Evolutionary conservation across 2,797 vertebrate species (phyloP), one percentile per base, ranked within the genome.

Genomic region (Pangasius mekongensis): DNA sequence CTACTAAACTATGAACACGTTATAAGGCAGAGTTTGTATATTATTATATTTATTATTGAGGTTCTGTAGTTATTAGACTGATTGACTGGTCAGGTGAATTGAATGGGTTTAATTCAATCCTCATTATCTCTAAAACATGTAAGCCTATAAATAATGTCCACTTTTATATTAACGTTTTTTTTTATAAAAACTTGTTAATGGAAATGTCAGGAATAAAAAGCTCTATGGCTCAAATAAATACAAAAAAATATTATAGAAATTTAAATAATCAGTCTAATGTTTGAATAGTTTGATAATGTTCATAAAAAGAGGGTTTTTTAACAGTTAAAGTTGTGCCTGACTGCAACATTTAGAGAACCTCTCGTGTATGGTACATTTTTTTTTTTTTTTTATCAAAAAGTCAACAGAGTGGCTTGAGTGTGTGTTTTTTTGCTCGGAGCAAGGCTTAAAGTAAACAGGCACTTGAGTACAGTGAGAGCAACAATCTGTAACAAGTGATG

Each of bases 401-500:
- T 60, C 39, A 47, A 83, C 24, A 47, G 52, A 47, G 56, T 81
- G 20, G 0, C 52, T 80, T 56, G 27, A 56, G 39, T 49, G 81
- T 64, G 22, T n/a, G 3, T 16, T 36, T 33, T 43, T 49, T 62
- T 36, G 10, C n/a, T 56, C 39, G 73, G 30, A 49, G 47, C 43
- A 30, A 39, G 30, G 27, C 30, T 80, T 86, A 43, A 58, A 62
- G 56, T 82, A 62, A 82, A 69, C 76, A 69, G 18, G 33, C 64
- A 56, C 49, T 87, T 27, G 11, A 69, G 62, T 39, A 78, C 47
- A 87, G 77, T 82, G 14, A 82, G 36, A 87, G 77, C 77, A 71
- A 58, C 64, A 71, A n/a, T 39, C 76, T 81, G 76, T 69, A 67
- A 56, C 74, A 80, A 87, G 62, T 33, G 77, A 81, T 58, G 49